Evolutionary conservation across 2,888 invertebrate genomes (phyloP).

Genomic region (Cheilosia soror): DNA sequence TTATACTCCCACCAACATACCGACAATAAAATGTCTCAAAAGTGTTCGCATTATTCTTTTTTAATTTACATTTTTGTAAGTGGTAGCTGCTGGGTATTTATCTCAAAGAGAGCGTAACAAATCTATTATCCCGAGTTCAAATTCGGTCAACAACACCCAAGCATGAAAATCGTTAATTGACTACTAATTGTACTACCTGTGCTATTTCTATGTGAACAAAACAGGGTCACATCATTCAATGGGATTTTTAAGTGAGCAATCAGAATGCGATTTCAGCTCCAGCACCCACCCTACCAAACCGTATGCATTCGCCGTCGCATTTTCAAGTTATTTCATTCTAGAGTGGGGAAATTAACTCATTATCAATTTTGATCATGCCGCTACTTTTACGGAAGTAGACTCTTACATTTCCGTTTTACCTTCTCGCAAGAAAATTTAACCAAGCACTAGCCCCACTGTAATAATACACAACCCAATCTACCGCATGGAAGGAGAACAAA

Average conservation of each 20-base stretch:
- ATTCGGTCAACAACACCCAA: conserved; percentile 39
- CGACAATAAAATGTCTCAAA: no score
- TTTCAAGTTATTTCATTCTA: conserved; percentile 1
- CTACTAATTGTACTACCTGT: conserved; percentile 9
- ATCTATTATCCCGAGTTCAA: background rate
- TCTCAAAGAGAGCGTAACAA: background rate
- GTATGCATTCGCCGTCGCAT: background rate
- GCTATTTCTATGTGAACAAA: background rate
- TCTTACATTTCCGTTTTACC: conserved; percentile 56
- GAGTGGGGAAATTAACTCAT: conserved; percentile 48
- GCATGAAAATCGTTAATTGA: conserved; percentile 18
- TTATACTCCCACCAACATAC: no score
- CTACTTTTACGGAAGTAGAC: conserved; percentile 50
- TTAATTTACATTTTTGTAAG: no score
- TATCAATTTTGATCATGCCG: conserved; percentile 61
- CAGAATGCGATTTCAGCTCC: conserved; percentile 28
- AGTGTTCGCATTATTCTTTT: no score
- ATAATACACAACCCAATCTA: conserved; percentile 1
- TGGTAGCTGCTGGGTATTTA: no score
- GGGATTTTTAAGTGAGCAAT: background rate
- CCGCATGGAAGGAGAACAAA: conserved; percentile 16
- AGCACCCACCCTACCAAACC: background rate
- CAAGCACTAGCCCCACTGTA: conserved; percentile 10
- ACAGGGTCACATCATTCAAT: conserved; percentile 7
- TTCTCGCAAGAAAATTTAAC: conserved; percentile 42